Conservation (phyloP, 2,113 vertebrate species). For the Rhea americana region DNA sequence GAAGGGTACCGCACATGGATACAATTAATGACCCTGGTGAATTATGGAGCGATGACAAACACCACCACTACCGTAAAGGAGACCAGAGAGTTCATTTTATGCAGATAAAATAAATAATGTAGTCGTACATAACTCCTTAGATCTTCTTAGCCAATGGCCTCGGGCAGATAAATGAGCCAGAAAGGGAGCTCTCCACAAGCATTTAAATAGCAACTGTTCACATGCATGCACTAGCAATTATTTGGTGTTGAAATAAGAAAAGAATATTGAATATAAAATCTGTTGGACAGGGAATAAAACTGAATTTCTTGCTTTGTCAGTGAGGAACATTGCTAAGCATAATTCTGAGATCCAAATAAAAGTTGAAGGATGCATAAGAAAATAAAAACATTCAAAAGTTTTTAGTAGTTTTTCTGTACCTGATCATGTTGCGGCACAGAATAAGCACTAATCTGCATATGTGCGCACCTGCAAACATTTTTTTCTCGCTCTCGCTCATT, state of each 20-base stretch:
- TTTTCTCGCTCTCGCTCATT: background rate
- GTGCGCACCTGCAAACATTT: background rate
- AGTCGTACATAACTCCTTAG: background rate
- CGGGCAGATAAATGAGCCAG: conserved; percentile 12
- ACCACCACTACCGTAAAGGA: rapidly evolving
- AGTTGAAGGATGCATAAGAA: background rate
- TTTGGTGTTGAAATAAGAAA: background rate
- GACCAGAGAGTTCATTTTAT: background rate
- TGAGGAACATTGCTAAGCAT: background rate
- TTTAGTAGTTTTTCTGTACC: background rate
- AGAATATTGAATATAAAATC: background rate
- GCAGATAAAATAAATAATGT: background rate
- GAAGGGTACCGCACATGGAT: background rate
- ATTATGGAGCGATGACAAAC: background rate
- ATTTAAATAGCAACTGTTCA: background rate
- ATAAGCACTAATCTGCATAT: rapidly evolving
- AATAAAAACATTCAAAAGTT: background rate
- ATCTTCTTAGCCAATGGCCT: background rate
- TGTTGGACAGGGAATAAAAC: background rate
- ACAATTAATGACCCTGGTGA: background rate
- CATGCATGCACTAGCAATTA: background rate
- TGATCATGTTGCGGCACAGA: background rate
- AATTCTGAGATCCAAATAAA: background rate
- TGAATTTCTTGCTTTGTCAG: background rate
- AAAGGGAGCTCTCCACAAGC: background rate